Base-by-base conservation (phyloP, 2,113 vertebrate genomes). In the Chionomys nivalis region DNA sequence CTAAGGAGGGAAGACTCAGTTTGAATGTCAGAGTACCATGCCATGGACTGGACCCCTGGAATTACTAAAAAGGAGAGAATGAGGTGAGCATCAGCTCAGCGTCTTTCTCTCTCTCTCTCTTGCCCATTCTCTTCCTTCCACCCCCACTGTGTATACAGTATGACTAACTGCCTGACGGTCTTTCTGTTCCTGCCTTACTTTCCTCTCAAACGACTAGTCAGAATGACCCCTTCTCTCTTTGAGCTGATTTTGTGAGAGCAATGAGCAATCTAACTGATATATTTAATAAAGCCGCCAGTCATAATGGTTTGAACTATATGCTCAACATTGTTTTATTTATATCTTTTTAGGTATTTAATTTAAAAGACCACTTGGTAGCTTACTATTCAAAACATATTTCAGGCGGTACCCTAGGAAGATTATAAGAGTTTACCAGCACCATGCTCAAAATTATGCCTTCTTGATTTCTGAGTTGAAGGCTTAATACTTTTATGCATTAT, bases 311-410 rank as follows among this genome's bases (percentile, higher is more conserved):
- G 94, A 52, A 90, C 66, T 93, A 66, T 77, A 3, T 92, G 16
- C 6, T 39, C 33, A 85, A 17, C 28, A 55, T 19, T 78, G n/a
- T 19, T 16, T 76, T 24, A 52, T 58, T 58, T 7, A 7, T 21
- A 58, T 82, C 28, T 93, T 66, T 58, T 77, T 61, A 77, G 73
- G 66, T 85, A n/a, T 33, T 94, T 39, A 94, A 97, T 87, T 81
- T 91, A 90, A 96, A 94, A 95, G 8, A 75, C 55, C 6, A 85
- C 31, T 89, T 82, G 52, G 6, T 55, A 94, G 89, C 89, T 94
- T 89, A 85, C 21, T 90, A 79, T 76, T 97, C 49, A 81, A 88
- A 85, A 76, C 76, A 81, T 58, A 94, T 95, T 16, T 47, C 52
- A 86, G 19, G 23, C 65, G 12, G 87, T 93, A 77, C 42, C 78